These are phyloP conservation scores for Drosophila nikananu DNA, from an alignment of 1,140 invertebrate species.

Conservation along the genomic window DNA sequence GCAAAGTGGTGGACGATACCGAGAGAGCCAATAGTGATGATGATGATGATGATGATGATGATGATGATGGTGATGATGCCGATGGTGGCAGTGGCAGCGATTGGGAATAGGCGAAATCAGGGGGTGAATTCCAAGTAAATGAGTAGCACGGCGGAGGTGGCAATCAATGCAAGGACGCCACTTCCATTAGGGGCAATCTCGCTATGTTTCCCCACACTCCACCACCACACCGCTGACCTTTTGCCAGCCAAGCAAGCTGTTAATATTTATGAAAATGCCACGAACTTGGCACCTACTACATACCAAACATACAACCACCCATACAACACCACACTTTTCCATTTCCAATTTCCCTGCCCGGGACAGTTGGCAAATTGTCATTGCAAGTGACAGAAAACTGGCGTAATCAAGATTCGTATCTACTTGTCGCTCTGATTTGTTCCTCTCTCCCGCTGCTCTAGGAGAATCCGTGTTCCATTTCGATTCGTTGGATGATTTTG, in stretches of 20 bases:
- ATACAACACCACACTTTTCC: not conserved
- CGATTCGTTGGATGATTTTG: constrained; percentile 25
- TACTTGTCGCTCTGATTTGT: constrained; percentile 68
- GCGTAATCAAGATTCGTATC: constrained; percentile 69
- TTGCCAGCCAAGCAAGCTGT: constrained; percentile 39
- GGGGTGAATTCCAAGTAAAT: constrained; percentile 8
- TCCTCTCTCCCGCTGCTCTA: constrained; percentile 9
- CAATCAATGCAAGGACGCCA: constrained; percentile 62
- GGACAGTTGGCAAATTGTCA: constrained; percentile 67
- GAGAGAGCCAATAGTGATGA: constrained; percentile 12
- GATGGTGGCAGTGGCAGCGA: constrained; percentile 4
- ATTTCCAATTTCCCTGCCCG: constrained; percentile 7
- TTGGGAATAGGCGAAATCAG: constrained; percentile 36
- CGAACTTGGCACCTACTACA: constrained; percentile 56
- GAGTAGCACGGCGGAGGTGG: constrained; percentile 14
- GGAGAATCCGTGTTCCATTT: constrained; percentile 26
- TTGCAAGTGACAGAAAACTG: constrained; percentile 42
- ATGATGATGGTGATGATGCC: too few species aligned
- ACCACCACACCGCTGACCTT: constrained; percentile 41
- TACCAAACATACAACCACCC: not conserved
- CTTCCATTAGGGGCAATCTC: constrained; percentile 54
- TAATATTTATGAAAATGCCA: constrained; percentile 69
- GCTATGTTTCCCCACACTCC: constrained; percentile 3
- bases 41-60: constrained; percentile 3
- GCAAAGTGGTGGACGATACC: constrained; percentile 9